Evolutionary conservation across 2,888 invertebrate genomes (phyloP), one percentile per base, ranked within the genome.

Genomic region (Lasius fuliginosus): DNA sequence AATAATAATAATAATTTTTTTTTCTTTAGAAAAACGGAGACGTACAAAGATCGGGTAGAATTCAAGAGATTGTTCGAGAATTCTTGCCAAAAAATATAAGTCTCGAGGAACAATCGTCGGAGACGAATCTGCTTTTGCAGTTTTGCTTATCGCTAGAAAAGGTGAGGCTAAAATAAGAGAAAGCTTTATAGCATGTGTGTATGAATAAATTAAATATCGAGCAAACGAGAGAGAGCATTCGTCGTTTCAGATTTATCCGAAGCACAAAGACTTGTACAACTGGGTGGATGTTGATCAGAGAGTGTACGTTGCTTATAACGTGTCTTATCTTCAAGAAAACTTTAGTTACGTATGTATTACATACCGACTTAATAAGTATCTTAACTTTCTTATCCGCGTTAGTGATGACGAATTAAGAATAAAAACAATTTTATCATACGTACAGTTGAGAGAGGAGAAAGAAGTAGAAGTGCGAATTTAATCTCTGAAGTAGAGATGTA

Each of bases 331-430:
- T 42, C 95, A 95, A 90, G 93, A 95, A 74, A 94, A 92, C 84
- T 95, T 95, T 90, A 94, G 94, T 92, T 95, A 95, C 93, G 95
- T 95, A 93, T 94, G 95, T 94, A 88, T 36, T 4, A 36, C 0
- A 79, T 23, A 36, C 27, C 40, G 75, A 75, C 6, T 56, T 62
- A 33, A 62, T 62, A 49, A 49, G n/a, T 49, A 49, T n/a, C 1
- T 49, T 49, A 49, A 49, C 6, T n/a, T 49, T 15, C 2, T 49
- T 8, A 49, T n/a, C 2, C 8, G 18, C n/a, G 6, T 49, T 18
- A 49, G 6, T 49, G n/a, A n/a, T 49, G n/a, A 49, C 46, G 42
- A 15, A 49, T 49, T 49, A 8, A 49, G 0, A 36, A 36, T 6
- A 5, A 36, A 36, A 36, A 5, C 36, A 36, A 36, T 36, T 36